Percentiles rank a stretch among this genome's conserved stretches.
These are phyloP conservation scores for Oreotrochilus melanogaster DNA, from an alignment of 2,113 vertebrate genomes.

Conservation along the genomic window DNA sequence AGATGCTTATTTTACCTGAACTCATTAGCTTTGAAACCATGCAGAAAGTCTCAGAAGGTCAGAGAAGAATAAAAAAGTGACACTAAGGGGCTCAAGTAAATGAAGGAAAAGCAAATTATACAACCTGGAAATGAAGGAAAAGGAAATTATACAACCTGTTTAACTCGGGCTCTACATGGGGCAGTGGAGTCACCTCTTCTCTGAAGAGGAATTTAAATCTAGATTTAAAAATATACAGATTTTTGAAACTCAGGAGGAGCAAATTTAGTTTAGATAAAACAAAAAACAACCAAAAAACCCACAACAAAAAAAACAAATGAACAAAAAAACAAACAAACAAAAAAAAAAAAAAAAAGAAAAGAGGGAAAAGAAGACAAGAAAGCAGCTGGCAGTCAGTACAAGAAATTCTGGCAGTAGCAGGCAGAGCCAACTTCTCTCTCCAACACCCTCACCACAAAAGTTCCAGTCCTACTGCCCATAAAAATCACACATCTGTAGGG, in stretches of 20 bases:
- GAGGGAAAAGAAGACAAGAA: neutral
- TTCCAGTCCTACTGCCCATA: neutral
- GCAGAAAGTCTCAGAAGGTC: constrained; percentile 40
- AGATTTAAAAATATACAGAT: neutral
- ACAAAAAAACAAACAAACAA: too few relatives aligned
- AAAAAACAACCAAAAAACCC: too few relatives aligned
- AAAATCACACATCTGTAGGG: neutral
- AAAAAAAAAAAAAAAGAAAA: neutral
- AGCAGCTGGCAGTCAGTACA: neutral
- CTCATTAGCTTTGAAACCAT: constrained; percentile 38
- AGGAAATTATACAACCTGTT: constrained; percentile 26
- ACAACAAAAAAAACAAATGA: too few relatives aligned
- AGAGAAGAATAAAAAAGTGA: constrained; percentile 29
- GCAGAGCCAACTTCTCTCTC: neutral
- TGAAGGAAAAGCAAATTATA: constrained; percentile 15
- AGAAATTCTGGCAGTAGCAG: neutral
- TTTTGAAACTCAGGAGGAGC: neutral
- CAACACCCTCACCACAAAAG: neutral
- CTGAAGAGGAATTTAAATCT: neutral
- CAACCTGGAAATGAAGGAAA: too few relatives aligned
- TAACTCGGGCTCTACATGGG: neutral
- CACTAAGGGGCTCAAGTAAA: constrained; percentile 29
- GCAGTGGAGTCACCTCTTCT: neutral
- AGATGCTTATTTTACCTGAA: neutral
- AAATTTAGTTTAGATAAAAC: neutral